A percentile compares a stretch with the other conserved stretches of the same genome.
Conservation (phyloP, 92 coral and sea anemone genomes). For the Siderastrea radians region DNA sequence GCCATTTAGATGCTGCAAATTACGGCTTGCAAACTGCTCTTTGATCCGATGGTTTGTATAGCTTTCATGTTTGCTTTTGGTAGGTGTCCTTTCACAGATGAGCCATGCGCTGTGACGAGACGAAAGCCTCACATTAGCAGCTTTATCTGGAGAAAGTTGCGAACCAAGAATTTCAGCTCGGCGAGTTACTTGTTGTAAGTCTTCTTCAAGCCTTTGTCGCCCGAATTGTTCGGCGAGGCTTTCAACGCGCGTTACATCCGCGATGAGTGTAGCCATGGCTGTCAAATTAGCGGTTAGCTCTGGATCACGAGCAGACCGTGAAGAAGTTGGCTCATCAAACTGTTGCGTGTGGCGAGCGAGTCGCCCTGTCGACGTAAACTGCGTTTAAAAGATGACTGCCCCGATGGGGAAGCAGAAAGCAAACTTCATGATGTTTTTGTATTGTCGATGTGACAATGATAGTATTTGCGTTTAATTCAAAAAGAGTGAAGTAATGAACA, state of each 20-base stretch:
- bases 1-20: slow-evolving; percentile 14
- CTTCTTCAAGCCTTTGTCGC: slow-evolving; percentile 59
- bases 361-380: background rate
- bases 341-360: slow-evolving; percentile 22
- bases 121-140: background rate
- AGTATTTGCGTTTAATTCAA: slow-evolving; percentile 65
- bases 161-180: slow-evolving; percentile 24
- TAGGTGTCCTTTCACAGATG: slow-evolving; percentile 21
- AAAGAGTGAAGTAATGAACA: slow-evolving; percentile 53
- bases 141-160: slow-evolving; percentile 12
- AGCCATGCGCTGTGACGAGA: slow-evolving; percentile 26
- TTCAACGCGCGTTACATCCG: slow-evolving; percentile 54
- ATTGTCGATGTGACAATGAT: slow-evolving; percentile 67
- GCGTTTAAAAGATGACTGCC: slow-evolving; percentile 20
- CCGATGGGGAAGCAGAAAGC: slow-evolving; percentile 48
- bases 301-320: background rate
- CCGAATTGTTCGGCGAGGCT: slow-evolving; percentile 60
- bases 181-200: background rate
- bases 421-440: slow-evolving; percentile 52
- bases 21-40: slow-evolving; percentile 3
- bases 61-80: slow-evolving; percentile 12
- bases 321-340: background rate
- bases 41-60: slow-evolving; percentile 1
- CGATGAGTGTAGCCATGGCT: slow-evolving; percentile 45
- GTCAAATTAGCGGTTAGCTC: background rate